Evolutionary conservation across 2,113 vertebrate species (phyloP), one percentile per base, ranked within the genome.

Genomic region (Tauraco erythrolophus): DNA sequence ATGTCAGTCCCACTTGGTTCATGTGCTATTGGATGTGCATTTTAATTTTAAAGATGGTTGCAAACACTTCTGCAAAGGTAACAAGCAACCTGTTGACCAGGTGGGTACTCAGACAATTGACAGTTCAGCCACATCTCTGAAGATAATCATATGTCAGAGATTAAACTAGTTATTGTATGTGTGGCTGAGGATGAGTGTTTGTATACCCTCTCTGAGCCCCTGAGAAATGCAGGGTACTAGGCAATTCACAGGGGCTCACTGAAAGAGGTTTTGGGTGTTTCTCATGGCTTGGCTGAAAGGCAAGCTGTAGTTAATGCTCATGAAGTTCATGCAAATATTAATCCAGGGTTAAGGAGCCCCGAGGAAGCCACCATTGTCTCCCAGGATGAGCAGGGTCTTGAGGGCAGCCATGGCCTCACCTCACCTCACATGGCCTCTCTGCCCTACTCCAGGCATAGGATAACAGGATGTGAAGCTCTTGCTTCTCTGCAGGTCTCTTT

Each of bases 1-100:
- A 53, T 77, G 37, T 45, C 43, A 58, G 27, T 77, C 24, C 22
- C 30, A 53, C 46, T 37, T 48, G 41, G 19, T 85, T 89, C 27
- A 9, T 51, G 43, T 69, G 46, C 60, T 61, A 79, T 37, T 2
- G 0, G 27, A 48, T 48, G 23, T 11, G 10, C 10, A n/a, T 60
- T 84, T 79, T 33, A 41, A 21, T 79, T 81, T 66, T 61, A 61
- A 84, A 93, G 48, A 45, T n/a, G 41, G 17, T 68, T 93, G 41
- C 35, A 80, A 62, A 62, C 27, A 37, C 16, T 62, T 84, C 11
- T 50, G 27, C 2, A 2, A 61, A 56, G 35, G 16, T 79, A 74
- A 50, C 12, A 60, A 41, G 5, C 60, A 56, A 50, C 35, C 14
- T 74, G 60, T 30, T 62, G 60, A 37, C 4, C 12, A 60, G 30